Evolutionary conservation across 1,140 invertebrate species (phyloP), one percentile per base, ranked within the genome.

Genomic region (Zelostemma sp.): DNA sequence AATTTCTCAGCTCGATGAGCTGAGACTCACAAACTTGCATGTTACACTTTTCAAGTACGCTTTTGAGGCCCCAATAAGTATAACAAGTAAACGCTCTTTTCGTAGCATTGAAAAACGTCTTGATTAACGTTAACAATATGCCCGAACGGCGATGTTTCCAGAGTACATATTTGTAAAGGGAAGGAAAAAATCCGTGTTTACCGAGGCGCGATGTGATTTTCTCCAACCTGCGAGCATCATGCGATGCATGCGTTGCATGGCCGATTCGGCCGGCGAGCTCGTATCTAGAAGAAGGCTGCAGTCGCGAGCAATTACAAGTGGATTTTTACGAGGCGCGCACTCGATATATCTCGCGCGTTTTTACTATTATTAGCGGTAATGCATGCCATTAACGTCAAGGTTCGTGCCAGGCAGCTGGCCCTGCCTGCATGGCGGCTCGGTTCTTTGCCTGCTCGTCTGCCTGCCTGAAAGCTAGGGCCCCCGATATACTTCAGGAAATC

Each of bases 301-400:
- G 61, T 55, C 50, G 51, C 64, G 56, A 38, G 51, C 76, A 80
- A 78, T 76, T 72, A 75, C 66, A 68, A 68, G 63, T 21, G 38
- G 58, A 76, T 74, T 77, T 80, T 80, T 78, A 72, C 66, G 57
- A 71, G 63, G 14, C 55, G 55, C 63, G 64, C 64, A 66, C 55
- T 58, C 69, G 66, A 59, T 74, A 67, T 59, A 69, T 73, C 65
- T 68, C 68, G 60, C 47, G 51, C 59, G 50, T 72, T 64, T 71
- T 71, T 69, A 77, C 67, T 74, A 76, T 80, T 80, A 76, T 77
- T 77, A 79, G 68, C 72, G 65, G 73, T 79, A 80, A 81, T 79
- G 73, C 74, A 80, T 79, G 76, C 76, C 72, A 78, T 81, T 80
- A 80, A 67, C 76, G 78, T 78, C 73, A 79, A 78, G 77, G 78